Evolutionary conservation across 2,113 vertebrate species (phyloP), one percentile per base, ranked within the genome.

Genomic region (Malurus alboscapulatus): DNA sequence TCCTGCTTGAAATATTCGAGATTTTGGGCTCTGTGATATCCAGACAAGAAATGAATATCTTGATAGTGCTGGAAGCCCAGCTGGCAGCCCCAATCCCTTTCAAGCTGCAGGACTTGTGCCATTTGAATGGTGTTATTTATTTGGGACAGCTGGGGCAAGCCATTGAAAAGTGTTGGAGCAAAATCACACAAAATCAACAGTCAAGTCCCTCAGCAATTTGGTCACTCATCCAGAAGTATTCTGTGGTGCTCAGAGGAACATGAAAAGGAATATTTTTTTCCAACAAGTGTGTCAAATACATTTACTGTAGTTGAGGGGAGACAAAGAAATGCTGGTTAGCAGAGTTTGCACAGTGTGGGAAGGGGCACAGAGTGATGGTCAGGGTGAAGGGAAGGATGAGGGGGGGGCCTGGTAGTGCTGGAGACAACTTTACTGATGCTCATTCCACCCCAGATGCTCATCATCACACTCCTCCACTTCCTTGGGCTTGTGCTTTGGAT

Each of bases 171-270:
- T 15, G 26, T 11, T 92, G 94, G 93, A 94, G 73, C 59, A 86
- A 94, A 94, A 92, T 91, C 89, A 91, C 72, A 94, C 59, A 88
- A 88, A 94, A 95, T 83, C 78, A 94, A 20, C 78, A 67, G 82
- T 69, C 10, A 9, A 45, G 44, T 53, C 59, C 61, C n/a, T 75
- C 61, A 84, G 82, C 61, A 72, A 12, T 69, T 72, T 93, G 79
- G 53, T 89, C 87, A 68, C 57, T 94, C 67, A 66, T 29, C 16
- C 63, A 61, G 45, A 90, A 92, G 53, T 74, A 14, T 40, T 92
- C 79, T 77, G 47, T 40, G 25, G 13, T 51, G 59, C 57, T 86
- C 50, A 80, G 27, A 38, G n/a, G 53, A 83, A 63, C 81, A 44
- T 74, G 63, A 86, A 83, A 92, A 8, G 4, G 48, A 74, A 12